Evolutionary conservation across 2,113 vertebrate genomes (phyloP), one percentile per base, ranked within the genome.

Genomic region (Gobio gobio): DNA sequence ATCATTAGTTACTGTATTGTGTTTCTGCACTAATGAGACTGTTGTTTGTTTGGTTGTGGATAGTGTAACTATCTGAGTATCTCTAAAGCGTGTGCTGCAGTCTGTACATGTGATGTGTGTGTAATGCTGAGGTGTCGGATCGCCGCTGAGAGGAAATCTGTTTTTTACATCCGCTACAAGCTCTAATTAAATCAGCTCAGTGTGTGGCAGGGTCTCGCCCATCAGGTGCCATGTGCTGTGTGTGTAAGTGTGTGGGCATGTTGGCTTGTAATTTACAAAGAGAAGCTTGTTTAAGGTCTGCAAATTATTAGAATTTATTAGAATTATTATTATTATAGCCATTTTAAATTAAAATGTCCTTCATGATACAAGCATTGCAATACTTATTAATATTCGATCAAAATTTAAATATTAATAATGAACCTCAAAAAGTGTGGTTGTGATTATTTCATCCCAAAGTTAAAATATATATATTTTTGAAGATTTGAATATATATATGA

Each of bases 141-240:
- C 86, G 81, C 86, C 80, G 74, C 88, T 85, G 78, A 85, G 85
- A 91, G 82, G 59, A 85, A 87, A 83, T 90, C 83, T 89, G 81
- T 87, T 80, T 56, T 77, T 86, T 61, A 86, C 85, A 59, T 87
- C 36, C 64, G 33, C 63, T 86, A 83, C 80, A 83, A 83, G 24
- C 61, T 87, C 78, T 87, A 83, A 87, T 87, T 83, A 40, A 86
- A 83, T 75, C 70, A 76, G 26, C 82, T 75, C 54, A 40, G 76
- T 59, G 54, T 58, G 76, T 83, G 82, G 68, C 54, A 74, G 54
- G 36, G 82, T 33, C 76, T 78, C 51, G 33, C 76, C 54, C 76
- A 56, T 58, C 76, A 78, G 76, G 76, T 78, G 75, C 75, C 73
- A 5, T 18, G 73, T 76, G 74, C 14, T 16, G 10, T 51, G 70